These are phyloP conservation scores for Merluccius polli DNA, from an alignment of 2,797 vertebrate species.

Conservation along the genomic window DNA sequence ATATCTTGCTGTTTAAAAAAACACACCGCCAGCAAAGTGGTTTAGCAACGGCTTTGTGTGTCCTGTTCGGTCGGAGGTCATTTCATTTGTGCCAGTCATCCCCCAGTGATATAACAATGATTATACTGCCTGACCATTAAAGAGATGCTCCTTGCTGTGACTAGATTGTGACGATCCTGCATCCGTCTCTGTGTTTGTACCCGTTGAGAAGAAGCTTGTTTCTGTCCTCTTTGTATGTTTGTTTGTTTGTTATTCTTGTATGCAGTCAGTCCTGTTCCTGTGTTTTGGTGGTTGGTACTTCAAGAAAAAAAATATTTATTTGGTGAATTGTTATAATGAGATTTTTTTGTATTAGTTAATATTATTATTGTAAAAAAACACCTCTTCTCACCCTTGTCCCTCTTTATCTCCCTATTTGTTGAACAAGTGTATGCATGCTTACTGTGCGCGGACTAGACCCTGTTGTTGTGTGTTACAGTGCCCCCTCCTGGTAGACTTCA, in stretches of 20 bases:
- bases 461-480: slow-evolving; percentile 74
- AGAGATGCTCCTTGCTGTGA: slow-evolving; percentile 73
- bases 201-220: slow-evolving; percentile 2
- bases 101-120: slow-evolving; percentile 44
- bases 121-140: slow-evolving; percentile 63
- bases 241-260: slow-evolving; percentile 41
- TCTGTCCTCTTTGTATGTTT: neutral
- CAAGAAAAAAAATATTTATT: slow-evolving; percentile 64
- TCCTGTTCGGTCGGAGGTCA: slow-evolving; percentile 22
- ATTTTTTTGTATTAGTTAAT: neutral
- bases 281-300: slow-evolving; percentile 72
- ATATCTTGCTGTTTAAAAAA: slow-evolving; percentile 27
- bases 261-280: slow-evolving; percentile 74
- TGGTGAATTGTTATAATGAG: slow-evolving; percentile 57
- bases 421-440: slow-evolving; percentile 81
- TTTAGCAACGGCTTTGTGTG: neutral
- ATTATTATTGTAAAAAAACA: neutral
- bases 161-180: slow-evolving; percentile 67
- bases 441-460: slow-evolving; percentile 72
- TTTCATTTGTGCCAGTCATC: slow-evolving; percentile 33
- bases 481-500: slow-evolving; percentile 79
- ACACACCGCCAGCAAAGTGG: neutral
- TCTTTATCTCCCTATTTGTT: slow-evolving; percentile 57
- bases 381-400: slow-evolving; percentile 46
- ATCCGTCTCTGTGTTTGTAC: neutral